Percentiles rank a stretch among this genome's conserved stretches.
Conservation (phyloP, 2,888 invertebrate genomes). For the Oxystoma pomonae region DNA sequence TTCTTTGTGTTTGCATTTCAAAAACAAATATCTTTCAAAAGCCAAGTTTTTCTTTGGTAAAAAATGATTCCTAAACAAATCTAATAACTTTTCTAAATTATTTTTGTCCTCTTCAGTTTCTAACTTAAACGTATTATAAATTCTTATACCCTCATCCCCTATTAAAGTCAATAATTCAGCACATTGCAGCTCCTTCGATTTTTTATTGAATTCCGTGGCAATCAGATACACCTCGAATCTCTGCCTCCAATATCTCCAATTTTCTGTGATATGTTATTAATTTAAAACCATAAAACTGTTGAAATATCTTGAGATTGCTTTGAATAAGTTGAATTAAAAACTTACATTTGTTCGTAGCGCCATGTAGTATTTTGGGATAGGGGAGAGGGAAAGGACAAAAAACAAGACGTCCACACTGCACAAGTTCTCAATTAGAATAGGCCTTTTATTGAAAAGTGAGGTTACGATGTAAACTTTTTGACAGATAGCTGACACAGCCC, state of each 20-base stretch:
- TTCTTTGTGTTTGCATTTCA: constrained; percentile 2
- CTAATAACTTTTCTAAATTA: constrained; percentile 1
- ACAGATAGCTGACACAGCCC: no score
- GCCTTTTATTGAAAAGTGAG: no score
- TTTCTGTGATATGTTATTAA: not conserved
- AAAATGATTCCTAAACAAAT: constrained; percentile 7
- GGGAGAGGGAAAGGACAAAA: no score
- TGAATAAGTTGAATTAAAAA: no score
- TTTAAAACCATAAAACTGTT: no score
- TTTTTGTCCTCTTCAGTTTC: constrained; percentile 4
- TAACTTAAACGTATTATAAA: constrained; percentile 8
- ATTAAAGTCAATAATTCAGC: constrained; percentile 6
- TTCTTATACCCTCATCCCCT: constrained; percentile 4
- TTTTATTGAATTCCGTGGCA: constrained; percentile 4
- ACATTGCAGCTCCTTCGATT: constrained; percentile 3
- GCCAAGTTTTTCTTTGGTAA: constrained; percentile 9
- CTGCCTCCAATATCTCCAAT: not conserved
- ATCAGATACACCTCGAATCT: not conserved
- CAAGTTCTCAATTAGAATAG: no score
- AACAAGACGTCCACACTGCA: no score
- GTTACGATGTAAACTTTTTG: no score
- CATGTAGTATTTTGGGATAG: no score
- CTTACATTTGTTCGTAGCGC: no score
- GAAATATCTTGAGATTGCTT: no score
- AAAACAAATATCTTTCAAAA: constrained; percentile 9